A percentile compares a stretch with the other conserved stretches of the same genome.
Conservation (phyloP, 2,888 invertebrate genomes). For the Parelbella ahira region DNA sequence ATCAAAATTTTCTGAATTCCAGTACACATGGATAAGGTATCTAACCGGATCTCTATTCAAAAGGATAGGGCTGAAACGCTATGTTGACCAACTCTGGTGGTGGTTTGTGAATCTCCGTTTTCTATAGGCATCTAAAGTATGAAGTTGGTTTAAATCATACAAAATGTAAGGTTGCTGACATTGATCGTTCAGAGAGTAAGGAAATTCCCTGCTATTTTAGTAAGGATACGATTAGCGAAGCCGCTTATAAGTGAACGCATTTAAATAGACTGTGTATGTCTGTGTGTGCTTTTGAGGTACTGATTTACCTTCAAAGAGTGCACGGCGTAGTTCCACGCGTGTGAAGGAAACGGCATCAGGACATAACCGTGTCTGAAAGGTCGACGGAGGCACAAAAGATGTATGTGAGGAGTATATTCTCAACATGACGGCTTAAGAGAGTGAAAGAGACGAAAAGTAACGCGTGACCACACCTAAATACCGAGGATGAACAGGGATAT, state of each 20-base stretch:
- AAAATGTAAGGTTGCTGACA: conserved; percentile 18
- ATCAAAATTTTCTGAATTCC: too few relatives aligned
- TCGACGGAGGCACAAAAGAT: conserved; percentile 32
- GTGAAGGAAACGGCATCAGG: conserved; percentile 37
- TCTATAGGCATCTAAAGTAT: too few relatives aligned
- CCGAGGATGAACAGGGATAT: conserved; percentile 49
- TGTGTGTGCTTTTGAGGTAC: conserved; percentile 35
- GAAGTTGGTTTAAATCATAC: too few relatives aligned
- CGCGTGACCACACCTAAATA: conserved; percentile 54
- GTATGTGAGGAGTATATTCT: conserved; percentile 27
- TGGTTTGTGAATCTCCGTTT: too few relatives aligned
- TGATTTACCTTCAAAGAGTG: conserved; percentile 46
- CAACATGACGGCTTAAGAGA: conserved; percentile 36
- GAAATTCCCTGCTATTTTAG: conserved; percentile 67
- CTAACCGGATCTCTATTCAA: too few relatives aligned
- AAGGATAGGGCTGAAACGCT: too few relatives aligned
- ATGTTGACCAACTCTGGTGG: too few relatives aligned
- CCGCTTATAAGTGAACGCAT: conserved; percentile 34
- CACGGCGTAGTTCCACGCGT: conserved; percentile 29
- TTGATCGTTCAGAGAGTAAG: conserved; percentile 15
- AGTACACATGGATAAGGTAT: too few relatives aligned
- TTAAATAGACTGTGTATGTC: conserved; percentile 34
- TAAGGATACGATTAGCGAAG: conserved; percentile 54
- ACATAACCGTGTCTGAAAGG: conserved; percentile 37
- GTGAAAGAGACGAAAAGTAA: conserved; percentile 42